phyloP scores from a whole-genome alignment of 2,113 vertebrate species.

The Ellobius talpinus region DNA sequence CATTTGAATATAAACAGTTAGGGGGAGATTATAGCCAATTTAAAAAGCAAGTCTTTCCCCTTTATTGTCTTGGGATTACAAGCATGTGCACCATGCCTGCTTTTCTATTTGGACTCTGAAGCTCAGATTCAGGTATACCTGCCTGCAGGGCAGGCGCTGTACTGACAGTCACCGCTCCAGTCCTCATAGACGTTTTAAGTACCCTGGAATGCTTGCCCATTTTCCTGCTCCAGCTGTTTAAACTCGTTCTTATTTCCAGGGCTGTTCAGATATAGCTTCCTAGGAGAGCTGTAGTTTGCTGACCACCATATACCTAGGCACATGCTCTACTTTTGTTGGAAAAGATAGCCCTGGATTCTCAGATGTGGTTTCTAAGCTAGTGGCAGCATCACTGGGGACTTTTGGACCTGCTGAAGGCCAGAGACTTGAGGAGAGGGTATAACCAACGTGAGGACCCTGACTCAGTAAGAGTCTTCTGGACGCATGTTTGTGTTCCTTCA shows the following conservation, averaged over 20 bases:
- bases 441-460: too few relatives aligned
- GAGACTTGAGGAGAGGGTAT: neutral
- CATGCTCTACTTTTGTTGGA: neutral
- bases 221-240: neutral
- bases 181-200: neutral
- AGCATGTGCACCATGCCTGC: too few relatives aligned
- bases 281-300: neutral
- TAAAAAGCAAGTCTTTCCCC: neutral
- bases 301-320: neutral
- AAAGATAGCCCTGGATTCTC: neutral
- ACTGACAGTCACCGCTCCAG: too few relatives aligned
- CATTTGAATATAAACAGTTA: slow-evolving; percentile 63
- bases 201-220: neutral
- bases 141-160: too few relatives aligned
- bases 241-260: neutral
- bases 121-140: too few relatives aligned
- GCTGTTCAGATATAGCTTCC: neutral
- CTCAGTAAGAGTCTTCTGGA: neutral
- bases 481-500: neutral
- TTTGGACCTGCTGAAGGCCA: neutral
- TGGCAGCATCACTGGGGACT: neutral
- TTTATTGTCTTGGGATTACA: neutral
- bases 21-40: slow-evolving; percentile 54
- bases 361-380: neutral
- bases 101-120: neutral